Evolutionary conservation across 2,113 vertebrate species (phyloP).

Genomic region (Syrrhaptes paradoxus): DNA sequence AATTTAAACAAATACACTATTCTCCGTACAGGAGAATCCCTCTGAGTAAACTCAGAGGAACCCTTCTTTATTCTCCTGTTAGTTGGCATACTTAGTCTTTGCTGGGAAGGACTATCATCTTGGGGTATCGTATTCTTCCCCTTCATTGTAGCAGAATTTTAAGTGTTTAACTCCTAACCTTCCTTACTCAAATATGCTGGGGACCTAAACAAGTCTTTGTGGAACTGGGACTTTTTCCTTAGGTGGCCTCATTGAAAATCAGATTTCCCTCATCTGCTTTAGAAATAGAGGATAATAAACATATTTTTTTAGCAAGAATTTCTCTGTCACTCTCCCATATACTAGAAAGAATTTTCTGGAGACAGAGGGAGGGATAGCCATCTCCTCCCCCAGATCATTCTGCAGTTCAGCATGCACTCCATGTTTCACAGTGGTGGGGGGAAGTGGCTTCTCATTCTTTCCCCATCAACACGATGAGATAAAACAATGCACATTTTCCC

Average conservation of each 20-base stretch:
- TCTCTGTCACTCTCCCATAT: background rate
- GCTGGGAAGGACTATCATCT: background rate
- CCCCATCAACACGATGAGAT: background rate
- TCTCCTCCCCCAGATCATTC: background rate
- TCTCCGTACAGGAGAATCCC: background rate
- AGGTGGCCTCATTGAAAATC: background rate
- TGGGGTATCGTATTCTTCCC: background rate
- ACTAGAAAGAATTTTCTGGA: background rate
- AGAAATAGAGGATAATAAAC: background rate
- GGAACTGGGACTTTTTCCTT: background rate
- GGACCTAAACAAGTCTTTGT: background rate
- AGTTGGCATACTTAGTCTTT: background rate
- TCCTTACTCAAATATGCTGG: background rate
- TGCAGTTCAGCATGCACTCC: background rate
- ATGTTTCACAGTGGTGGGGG: background rate
- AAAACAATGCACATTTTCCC: background rate
- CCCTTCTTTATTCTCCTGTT: background rate
- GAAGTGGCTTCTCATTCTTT: background rate
- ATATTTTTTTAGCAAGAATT: background rate
- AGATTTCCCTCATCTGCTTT: background rate
- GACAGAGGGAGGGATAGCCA: background rate
- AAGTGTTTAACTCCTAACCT: background rate
- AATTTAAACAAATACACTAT: no score
- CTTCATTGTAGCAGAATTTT: background rate
- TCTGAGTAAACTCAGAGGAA: background rate